Evolutionary conservation across 2,888 invertebrate genomes (phyloP), one percentile per base, ranked within the genome.

Genomic region (Empis stercorea): DNA sequence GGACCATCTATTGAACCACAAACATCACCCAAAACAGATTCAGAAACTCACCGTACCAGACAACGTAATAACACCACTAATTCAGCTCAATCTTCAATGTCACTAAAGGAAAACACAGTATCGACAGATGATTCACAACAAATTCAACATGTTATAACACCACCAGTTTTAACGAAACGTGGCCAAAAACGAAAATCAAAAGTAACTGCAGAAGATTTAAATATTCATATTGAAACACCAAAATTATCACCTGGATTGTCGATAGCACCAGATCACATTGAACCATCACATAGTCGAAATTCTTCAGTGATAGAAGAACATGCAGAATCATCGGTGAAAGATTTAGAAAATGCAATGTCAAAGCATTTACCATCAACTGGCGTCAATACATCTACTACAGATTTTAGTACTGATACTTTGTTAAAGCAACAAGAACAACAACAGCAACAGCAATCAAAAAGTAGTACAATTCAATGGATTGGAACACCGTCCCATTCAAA

Each of bases 281-380:
- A 74, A 54, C 66, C 70, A 30, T 54, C 65, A 39, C 61, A 65
- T 15, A 62, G 60, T 57, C 70, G 56, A 50, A 68, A 57, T 60
- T 73, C 65, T 17, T 62, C 61, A 11, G 59, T 60, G 45, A 67
- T 64, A 34, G 68, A 68, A 27, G 68, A 68, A 37, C 61, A 66
- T 61, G 48, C 64, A 46, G 60, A 70, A 59, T 62, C 63, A 1
- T 65, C 67, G 10, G 67, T 68, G 0, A 89, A 92, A 68, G 93
- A 94, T 60, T 73, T 95, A 56, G 94, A 95, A 67, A 91, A 93
- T 61, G 94, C 91, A 41, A 95, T 95, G 94, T 93, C 94, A 16
- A 93, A 93, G 62, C 94, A 94, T 71, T 72, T 95, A 48, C 87
- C 87, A 4, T 75, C 76, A 23, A 9, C 13, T 23, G 55, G 55